phyloP scores from a whole-genome alignment of 2,888 invertebrate genomes.

The Linnaemya vulpina region DNA sequence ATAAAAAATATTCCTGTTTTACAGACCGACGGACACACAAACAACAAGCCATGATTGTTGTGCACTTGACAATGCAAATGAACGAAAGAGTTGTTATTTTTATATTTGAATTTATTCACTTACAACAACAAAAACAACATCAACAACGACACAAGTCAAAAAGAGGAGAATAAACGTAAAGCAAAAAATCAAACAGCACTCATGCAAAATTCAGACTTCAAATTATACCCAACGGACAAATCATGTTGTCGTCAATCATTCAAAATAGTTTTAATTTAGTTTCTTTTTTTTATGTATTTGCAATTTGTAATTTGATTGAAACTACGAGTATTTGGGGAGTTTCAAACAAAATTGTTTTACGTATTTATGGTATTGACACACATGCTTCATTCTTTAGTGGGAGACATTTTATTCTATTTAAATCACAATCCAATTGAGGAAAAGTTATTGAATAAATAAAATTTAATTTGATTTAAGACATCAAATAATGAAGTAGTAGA shows the following conservation, averaged over 20 bases:
- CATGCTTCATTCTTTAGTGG: neutral
- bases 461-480: no score
- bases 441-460: no score
- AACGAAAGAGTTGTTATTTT: conserved; percentile 20
- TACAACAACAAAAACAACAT: no score
- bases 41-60: conserved; percentile 31
- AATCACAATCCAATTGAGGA: no score
- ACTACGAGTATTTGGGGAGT: conserved; percentile 40
- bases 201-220: conserved; percentile 35
- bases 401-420: no score
- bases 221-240: conserved; percentile 54
- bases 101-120: conserved; percentile 15
- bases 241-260: conserved; percentile 41
- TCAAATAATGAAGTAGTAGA: no score
- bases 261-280: conserved; percentile 25
- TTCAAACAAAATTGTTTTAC: neutral
- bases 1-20: neutral
- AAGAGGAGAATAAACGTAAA: neutral
- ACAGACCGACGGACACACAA: conserved; percentile 8
- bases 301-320: conserved; percentile 31
- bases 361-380: neutral
- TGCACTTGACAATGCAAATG: conserved; percentile 60
- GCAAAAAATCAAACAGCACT: conserved; percentile 10
- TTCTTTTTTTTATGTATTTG: conserved; percentile 13
- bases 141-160: neutral